Conservation (phyloP, 2,888 invertebrate genomes). For the Eupsilia transversa region DNA sequence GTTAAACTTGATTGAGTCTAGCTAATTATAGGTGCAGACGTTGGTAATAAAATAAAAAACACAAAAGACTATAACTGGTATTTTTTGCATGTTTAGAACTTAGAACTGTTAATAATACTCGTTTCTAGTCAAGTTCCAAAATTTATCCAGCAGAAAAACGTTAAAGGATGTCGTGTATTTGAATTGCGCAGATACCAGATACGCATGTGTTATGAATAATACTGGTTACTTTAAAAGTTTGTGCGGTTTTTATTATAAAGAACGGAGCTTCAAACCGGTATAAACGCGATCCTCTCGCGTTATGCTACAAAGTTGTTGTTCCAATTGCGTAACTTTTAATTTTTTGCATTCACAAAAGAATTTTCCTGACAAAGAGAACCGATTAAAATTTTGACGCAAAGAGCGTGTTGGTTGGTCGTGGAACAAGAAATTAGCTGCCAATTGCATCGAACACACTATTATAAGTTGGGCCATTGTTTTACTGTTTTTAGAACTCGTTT, state of each 20-base stretch:
- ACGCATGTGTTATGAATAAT: slow-evolving; percentile 55
- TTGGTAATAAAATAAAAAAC: slow-evolving; percentile 29
- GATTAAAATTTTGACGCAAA: slow-evolving; percentile 85
- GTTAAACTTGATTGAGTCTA: neutral
- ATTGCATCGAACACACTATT: slow-evolving; percentile 89
- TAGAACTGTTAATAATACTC: slow-evolving; percentile 28
- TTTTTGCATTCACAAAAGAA: slow-evolving; percentile 69
- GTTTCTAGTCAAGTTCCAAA: slow-evolving; percentile 19
- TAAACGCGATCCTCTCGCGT: slow-evolving; percentile 42
- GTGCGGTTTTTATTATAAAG: slow-evolving; percentile 51
- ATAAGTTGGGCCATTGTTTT: slow-evolving; percentile 88
- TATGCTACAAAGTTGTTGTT: slow-evolving; percentile 53
- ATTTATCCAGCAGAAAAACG: slow-evolving; percentile 40
- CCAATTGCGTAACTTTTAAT: slow-evolving; percentile 65
- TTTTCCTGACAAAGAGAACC: slow-evolving; percentile 77
- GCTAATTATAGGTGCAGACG: neutral
- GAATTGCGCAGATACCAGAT: slow-evolving; percentile 47
- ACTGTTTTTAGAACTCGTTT: slow-evolving; percentile 85
- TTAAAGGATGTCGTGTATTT: slow-evolving; percentile 55
- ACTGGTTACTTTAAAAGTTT: slow-evolving; percentile 55
- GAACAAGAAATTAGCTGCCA: slow-evolving; percentile 89
- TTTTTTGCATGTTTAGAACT: slow-evolving; percentile 20
- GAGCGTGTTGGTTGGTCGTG: slow-evolving; percentile 76
- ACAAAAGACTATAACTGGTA: slow-evolving; percentile 17
- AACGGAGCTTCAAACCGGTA: slow-evolving; percentile 53